Conservation (phyloP, 2,888 invertebrate genomes). For the Caenorhabditis panamensis region DNA sequence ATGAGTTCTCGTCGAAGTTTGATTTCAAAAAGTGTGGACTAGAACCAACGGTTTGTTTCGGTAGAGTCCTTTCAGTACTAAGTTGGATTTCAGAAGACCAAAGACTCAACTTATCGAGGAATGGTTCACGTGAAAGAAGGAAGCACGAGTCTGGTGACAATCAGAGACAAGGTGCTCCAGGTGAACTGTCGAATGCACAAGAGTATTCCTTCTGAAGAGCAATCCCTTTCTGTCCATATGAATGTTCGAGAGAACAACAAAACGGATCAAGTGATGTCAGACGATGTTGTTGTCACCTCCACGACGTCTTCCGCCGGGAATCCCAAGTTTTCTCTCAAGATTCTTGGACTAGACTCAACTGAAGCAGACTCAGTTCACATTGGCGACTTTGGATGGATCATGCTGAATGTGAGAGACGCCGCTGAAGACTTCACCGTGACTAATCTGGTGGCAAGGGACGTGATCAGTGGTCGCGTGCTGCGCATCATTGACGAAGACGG, state of each 20-base stretch:
- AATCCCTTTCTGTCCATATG: conserved; percentile 61
- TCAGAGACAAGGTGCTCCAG: conserved; percentile 75
- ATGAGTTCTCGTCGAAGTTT: conserved; percentile 69
- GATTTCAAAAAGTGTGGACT: conserved; percentile 73
- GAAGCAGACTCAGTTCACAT: conserved; percentile 56
- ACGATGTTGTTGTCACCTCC: conserved; percentile 36
- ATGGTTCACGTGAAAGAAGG: conserved; percentile 75
- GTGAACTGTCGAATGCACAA: conserved; percentile 64
- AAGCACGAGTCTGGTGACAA: conserved; percentile 74
- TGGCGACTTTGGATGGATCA: conserved; percentile 64
- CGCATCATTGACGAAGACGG: conserved; percentile 59
- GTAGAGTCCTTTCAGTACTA: no score
- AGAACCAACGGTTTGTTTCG: conserved; percentile 46
- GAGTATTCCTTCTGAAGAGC: conserved; percentile 44
- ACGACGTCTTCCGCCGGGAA: conserved; percentile 5
- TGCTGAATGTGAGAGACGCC: conserved; percentile 31
- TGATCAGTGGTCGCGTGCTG: conserved; percentile 28
- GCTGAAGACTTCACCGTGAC: conserved; percentile 54
- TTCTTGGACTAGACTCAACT: conserved; percentile 41
- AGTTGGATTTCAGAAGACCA: conserved; percentile 14
- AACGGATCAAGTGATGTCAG: conserved; percentile 46
- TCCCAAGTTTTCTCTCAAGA: conserved; percentile 51
- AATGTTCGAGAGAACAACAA: conserved; percentile 56
- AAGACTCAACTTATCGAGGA: conserved; percentile 49
- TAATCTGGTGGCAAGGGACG: conserved; percentile 47